Percentiles rank a stretch among this genome's conserved stretches.
These are phyloP conservation scores for Macrostomum lignano DNA, from an alignment of 1,140 invertebrate genomes.

Conservation along the genomic window DNA sequence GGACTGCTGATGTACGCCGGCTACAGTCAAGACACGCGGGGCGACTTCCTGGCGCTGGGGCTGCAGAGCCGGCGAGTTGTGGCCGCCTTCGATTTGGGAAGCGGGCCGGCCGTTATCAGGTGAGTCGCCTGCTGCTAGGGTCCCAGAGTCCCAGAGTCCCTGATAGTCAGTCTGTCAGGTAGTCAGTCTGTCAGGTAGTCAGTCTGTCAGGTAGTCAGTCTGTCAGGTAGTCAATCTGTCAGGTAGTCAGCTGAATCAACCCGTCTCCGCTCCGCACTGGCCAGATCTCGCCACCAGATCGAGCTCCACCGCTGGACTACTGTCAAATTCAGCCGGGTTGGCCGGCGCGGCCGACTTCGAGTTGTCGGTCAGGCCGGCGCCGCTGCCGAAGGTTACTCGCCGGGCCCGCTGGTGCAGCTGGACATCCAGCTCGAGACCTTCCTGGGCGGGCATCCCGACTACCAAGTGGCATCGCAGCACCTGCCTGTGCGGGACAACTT, in stretches of 20 bases:
- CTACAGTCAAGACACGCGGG: slow-evolving; percentile 50
- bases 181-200: too few relatives aligned
- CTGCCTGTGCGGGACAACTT: too few relatives aligned
- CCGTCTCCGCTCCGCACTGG: slow-evolving; percentile 11
- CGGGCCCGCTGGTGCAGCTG: slow-evolving; percentile 49
- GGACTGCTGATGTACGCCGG: slow-evolving; percentile 71
- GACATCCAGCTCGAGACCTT: slow-evolving; percentile 55
- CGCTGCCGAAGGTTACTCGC: slow-evolving; percentile 38
- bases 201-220: too few relatives aligned
- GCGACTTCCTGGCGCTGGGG: slow-evolving; percentile 67
- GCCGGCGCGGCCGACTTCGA: slow-evolving; percentile 49
- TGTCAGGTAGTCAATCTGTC: background rate
- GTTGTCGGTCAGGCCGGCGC: slow-evolving; percentile 42
- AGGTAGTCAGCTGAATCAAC: background rate
- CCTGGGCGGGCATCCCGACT: slow-evolving; percentile 52
- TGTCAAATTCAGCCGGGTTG: slow-evolving; percentile 51
- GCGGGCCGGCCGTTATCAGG: slow-evolving; percentile 58
- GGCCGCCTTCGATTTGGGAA: slow-evolving; percentile 68
- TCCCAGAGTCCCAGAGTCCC: too few relatives aligned
- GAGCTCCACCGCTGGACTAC: slow-evolving; percentile 53
- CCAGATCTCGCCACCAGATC: slow-evolving; percentile 41
- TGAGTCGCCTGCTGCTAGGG: slow-evolving; percentile 22
- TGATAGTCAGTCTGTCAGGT: too few relatives aligned
- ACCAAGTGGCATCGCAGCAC: slow-evolving; percentile 43
- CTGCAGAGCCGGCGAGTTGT: slow-evolving; percentile 51